A percentile compares a stretch with the other conserved stretches of the same genome.
phyloP scores from a whole-genome alignment of 2,113 vertebrate genomes.

The Ceuthmochares aereus region DNA sequence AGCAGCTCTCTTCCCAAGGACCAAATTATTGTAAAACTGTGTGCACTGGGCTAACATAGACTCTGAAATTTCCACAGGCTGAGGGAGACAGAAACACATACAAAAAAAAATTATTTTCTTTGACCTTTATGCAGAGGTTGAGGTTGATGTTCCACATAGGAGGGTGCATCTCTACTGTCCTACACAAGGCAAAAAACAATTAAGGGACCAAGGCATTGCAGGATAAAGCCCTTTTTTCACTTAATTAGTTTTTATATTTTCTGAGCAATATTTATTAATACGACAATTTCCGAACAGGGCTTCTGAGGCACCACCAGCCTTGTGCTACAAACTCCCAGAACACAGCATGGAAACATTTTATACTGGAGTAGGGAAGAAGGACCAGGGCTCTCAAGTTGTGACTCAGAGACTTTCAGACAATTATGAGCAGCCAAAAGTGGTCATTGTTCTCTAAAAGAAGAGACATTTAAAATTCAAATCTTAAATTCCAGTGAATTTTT shows the following conservation, averaged over 20 bases:
- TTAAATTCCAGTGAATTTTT: not conserved
- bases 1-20: not conserved
- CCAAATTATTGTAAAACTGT: rapidly evolving
- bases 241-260: not conserved
- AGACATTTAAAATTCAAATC: rapidly evolving
- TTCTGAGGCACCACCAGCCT: not conserved
- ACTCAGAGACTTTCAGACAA: not conserved
- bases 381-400: rapidly evolving
- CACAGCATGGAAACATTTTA: rapidly evolving
- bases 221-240: not conserved
- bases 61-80: not conserved
- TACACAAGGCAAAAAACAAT: not conserved
- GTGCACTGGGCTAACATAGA: not conserved
- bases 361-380: rapidly evolving
- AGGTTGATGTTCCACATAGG: rapidly evolving
- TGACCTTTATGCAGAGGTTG: rapidly evolving
- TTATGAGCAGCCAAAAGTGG: rapidly evolving
- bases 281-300: not conserved
- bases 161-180: not conserved
- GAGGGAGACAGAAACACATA: not conserved
- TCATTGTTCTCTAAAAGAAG: not conserved
- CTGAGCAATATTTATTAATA: not conserved
- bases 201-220: not conserved
- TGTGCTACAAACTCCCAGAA: not conserved
- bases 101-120: rapidly evolving